Evolutionary conservation across 1,140 invertebrate genomes (phyloP).

Genomic region (Papilio glaucus): DNA sequence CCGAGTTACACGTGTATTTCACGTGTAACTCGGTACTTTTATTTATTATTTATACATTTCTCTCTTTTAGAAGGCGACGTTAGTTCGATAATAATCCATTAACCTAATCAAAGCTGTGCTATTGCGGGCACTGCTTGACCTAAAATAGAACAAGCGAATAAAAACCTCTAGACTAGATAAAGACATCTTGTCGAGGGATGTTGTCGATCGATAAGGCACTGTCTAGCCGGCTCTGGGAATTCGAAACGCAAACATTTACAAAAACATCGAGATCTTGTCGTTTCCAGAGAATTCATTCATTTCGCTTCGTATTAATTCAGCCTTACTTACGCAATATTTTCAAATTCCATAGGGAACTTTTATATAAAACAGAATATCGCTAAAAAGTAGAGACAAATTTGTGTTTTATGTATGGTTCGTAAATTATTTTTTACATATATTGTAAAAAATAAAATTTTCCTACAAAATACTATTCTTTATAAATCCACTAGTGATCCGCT

Average conservation of each 20-base stretch:
- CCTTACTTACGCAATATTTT: not conserved
- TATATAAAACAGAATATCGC: too few relatives aligned
- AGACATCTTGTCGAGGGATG: not conserved
- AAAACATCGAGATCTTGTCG: not conserved
- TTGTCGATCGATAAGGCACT: not conserved
- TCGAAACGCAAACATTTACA: not conserved
- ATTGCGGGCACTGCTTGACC: not conserved
- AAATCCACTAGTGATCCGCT: too few relatives aligned
- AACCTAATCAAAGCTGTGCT: conserved; percentile 7
- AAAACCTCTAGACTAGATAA: conserved; percentile 10
- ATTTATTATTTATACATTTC: not conserved
- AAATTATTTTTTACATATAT: too few relatives aligned
- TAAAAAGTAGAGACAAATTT: too few relatives aligned
- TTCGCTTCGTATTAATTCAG: not conserved
- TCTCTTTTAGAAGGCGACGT: not conserved
- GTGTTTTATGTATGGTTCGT: too few relatives aligned
- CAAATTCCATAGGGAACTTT: too few relatives aligned
- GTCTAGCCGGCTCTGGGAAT: not conserved
- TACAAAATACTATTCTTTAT: too few relatives aligned
- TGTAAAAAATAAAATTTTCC: too few relatives aligned
- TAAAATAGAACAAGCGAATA: conserved; percentile 12
- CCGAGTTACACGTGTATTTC: too few relatives aligned
- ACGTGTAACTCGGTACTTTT: too few relatives aligned
- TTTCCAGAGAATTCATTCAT: conserved; percentile 2
- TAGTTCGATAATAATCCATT: not conserved